These are phyloP conservation scores for Atractosteus spatula DNA, from an alignment of 2,113 vertebrate genomes.

Conservation along the genomic window DNA sequence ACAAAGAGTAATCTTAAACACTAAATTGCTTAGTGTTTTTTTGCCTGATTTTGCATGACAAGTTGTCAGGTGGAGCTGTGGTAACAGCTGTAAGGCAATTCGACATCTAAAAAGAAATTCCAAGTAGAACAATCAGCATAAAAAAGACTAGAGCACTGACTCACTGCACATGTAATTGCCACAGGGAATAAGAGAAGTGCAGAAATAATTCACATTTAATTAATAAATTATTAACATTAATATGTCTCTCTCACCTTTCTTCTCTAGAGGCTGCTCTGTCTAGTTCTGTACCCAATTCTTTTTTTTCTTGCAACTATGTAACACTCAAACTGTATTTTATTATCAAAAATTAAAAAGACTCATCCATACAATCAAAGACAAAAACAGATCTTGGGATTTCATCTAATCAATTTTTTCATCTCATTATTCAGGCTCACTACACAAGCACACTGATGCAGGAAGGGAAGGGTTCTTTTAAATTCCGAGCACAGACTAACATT, in stretches of 20 bases:
- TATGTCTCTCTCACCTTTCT: not conserved
- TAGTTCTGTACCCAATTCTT: not conserved
- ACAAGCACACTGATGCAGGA: too few species aligned
- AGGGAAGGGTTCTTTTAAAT: too few species aligned
- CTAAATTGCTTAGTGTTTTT: too few species aligned
- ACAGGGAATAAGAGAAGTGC: not conserved
- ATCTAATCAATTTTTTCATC: constrained; percentile 4
- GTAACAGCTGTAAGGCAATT: too few species aligned
- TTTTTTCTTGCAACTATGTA: not conserved
- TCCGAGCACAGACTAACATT: too few species aligned
- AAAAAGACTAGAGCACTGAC: too few species aligned
- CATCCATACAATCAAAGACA: not conserved
- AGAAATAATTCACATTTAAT: constrained; percentile 5
- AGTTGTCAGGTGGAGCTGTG: too few species aligned
- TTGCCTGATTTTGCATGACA: too few species aligned
- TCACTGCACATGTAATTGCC: too few species aligned
- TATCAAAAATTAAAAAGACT: not conserved
- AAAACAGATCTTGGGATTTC: not conserved
- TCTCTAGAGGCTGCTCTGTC: not conserved
- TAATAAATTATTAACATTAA: not conserved
- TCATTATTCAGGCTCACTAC: not conserved
- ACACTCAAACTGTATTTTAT: not conserved
- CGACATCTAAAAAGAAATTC: too few species aligned
- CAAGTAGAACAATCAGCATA: too few species aligned
- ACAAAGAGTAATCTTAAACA: too few species aligned